Base-by-base conservation (phyloP, 1,140 invertebrate genomes). In the Daktulosphaira vitifoliae region DNA sequence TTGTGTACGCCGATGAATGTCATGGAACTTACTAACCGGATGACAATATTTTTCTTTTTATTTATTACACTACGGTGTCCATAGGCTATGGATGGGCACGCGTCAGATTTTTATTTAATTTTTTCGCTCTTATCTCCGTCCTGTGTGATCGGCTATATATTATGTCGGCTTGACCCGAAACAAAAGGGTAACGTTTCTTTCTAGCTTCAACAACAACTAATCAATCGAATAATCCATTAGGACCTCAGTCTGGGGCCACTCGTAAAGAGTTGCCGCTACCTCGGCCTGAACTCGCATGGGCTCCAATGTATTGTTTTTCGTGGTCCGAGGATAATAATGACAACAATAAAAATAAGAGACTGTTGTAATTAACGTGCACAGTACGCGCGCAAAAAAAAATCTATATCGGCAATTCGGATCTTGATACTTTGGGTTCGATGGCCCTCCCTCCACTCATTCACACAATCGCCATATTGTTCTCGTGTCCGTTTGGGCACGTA, bases 301-400 rank as follows among this genome's bases (percentile, higher is more conserved):
- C 13, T 11, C 33, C 15, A 54, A 38, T 54, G 52, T 54, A n/a
- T n/a, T n/a, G 18, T 54, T 9, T 23, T 8, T 33, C n/a, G 11
- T 38, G 22, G 53, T 56, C 53, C 53, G 53, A 56, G 53, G 11
- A n/a, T 25, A 46, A 46, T 46, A 25, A 13, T 29, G 7, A 51
- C 16, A 50, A 50, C 11, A 13, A 22, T 37, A 38, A 33, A 22
- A 15, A 38, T 37, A 56, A 23, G 42, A 56, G 23, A 42, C 11
- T 9, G 52, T 54, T 20, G 52, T 56, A 56, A 56, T 56, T 56
- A 56, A 56, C 53, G 53, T n/a, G 53, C 53, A 56, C 53, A 56
- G 53, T 56, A 18, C 53, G 53, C 53, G 37, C 53, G 18, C n/a
- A n/a, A n/a, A n/a, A 56, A 56, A 56, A 16, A 56, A n/a, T n/a